phyloP scores from a whole-genome alignment of 2,113 vertebrate genomes.

The Irena cyanogastra region DNA sequence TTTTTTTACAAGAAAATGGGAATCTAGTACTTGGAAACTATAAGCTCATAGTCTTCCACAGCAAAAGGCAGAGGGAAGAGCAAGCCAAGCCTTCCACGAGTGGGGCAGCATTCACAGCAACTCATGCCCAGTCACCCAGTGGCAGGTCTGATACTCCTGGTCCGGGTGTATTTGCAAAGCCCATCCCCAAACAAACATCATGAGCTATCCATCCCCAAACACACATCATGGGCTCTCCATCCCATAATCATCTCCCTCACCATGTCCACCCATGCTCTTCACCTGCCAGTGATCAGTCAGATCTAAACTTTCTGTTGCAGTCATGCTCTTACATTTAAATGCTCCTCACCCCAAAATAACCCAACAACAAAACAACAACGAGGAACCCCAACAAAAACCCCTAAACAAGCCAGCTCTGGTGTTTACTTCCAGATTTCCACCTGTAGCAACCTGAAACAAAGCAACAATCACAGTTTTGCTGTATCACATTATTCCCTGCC shows the following conservation, averaged over 20 bases:
- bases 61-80: background rate
- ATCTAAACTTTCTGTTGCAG: background rate
- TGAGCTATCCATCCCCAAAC: background rate
- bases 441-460: conserved; percentile 29
- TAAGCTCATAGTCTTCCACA: background rate
- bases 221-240: background rate
- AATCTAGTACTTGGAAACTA: background rate
- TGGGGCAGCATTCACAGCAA: background rate
- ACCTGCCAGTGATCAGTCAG: background rate
- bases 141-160: background rate
- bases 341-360: background rate
- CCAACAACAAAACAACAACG: background rate
- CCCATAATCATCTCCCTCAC: background rate
- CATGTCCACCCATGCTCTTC: background rate
- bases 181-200: background rate
- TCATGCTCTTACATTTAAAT: background rate
- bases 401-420: background rate
- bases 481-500: background rate
- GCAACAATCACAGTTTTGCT: background rate
- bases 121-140: background rate
- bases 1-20: background rate
- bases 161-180: background rate
- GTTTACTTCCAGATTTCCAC: conserved; percentile 22
- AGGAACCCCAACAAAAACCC: background rate
- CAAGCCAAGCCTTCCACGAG: background rate